These are phyloP conservation scores for Sialis lutaria DNA, from an alignment of 2,888 invertebrate species.

Conservation along the genomic window DNA sequence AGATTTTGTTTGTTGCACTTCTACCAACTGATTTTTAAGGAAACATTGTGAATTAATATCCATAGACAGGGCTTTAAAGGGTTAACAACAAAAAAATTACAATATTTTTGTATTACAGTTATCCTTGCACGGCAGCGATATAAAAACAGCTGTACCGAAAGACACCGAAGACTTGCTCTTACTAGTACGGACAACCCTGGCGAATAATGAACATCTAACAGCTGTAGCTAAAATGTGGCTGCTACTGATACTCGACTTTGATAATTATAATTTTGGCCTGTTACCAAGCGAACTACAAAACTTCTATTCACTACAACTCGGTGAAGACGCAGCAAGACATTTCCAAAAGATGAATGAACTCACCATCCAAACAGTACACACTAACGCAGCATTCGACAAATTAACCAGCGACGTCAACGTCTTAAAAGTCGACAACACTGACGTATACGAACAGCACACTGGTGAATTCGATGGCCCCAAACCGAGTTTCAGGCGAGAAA, in stretches of 20 bases:
- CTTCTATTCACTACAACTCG: slow-evolving; percentile 23
- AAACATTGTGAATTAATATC: too few relatives aligned
- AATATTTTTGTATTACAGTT: slow-evolving; percentile 17
- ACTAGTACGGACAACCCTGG: slow-evolving; percentile 19
- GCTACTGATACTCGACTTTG: slow-evolving; percentile 24
- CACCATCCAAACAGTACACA: slow-evolving; percentile 19
- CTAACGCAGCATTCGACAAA: slow-evolving; percentile 18
- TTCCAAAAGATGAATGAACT: slow-evolving; percentile 16
- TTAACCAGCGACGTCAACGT: slow-evolving; percentile 22
- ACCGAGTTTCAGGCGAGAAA: slow-evolving; percentile 5
- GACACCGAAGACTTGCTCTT: slow-evolving; percentile 20
- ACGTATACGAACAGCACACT: not conserved
- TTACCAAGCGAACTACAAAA: slow-evolving; percentile 20
- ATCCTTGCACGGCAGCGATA: slow-evolving; percentile 20
- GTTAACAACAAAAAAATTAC: not conserved
- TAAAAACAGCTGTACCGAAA: slow-evolving; percentile 15
- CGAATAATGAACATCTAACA: slow-evolving; percentile 19
- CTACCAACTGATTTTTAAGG: too few relatives aligned
- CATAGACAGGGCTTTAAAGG: too few relatives aligned
- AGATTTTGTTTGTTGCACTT: too few relatives aligned
- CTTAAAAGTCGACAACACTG: slow-evolving; percentile 13
- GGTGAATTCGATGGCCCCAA: slow-evolving; percentile 5
- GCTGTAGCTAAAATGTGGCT: slow-evolving; percentile 22
- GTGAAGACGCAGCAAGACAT: slow-evolving; percentile 17
- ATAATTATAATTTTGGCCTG: slow-evolving; percentile 20